Base-by-base conservation (phyloP, 1,140 invertebrate species). In the Drosophila rufa region DNA sequence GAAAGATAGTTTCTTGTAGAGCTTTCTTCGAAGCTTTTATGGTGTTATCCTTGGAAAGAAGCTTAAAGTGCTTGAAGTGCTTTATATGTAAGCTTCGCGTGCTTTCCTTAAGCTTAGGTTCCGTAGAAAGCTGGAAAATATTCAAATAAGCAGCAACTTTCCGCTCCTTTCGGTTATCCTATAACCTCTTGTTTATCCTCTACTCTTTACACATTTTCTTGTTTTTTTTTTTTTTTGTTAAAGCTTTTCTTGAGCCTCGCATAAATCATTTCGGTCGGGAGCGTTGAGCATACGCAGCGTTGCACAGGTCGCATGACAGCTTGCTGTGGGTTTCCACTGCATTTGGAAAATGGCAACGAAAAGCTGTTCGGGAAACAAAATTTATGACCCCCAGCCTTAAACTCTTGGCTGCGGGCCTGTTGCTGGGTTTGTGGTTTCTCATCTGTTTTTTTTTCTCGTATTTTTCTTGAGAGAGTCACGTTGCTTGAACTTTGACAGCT, bases 251-350 rank as follows among this genome's bases (percentile, higher is more conserved):
- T 14, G 25, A 48, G 42, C 53, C 48, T 46, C 51, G 46, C 65
- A 83, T 83, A 83, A 83, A 82, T 82, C 80, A 82, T 60, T 60
- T 40, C 15, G 5, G 46, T 19, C 14, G 19, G 25, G 48, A 64
- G 57, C 48, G 33, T 79, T 65, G 71, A 82, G 75, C 76, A 79
- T 83, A 83, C 80, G 80, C 81, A 64, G 40, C 47, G 71, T 76
- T 60, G 76, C 61, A 71, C 42, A 27, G 55, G 19, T n/a, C 22
- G 36, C 9, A 19, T 19, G 3, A 68, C 62, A 36, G 27, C 40
- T 22, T 12, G 40, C 30, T 66, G 40, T 48, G 65, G 27, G 48
- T 46, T 40, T 17, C 25, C 51, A 71, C 45, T 71, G 50, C 67
- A 59, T 43, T 71, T 19, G 36, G 19, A 27, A 43, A 71, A 59